A percentile compares a stretch with the other conserved stretches of the same genome.
These are phyloP conservation scores for Leptinotarsa tumamoca DNA, from an alignment of 2,888 invertebrate genomes.

Conservation along the genomic window DNA sequence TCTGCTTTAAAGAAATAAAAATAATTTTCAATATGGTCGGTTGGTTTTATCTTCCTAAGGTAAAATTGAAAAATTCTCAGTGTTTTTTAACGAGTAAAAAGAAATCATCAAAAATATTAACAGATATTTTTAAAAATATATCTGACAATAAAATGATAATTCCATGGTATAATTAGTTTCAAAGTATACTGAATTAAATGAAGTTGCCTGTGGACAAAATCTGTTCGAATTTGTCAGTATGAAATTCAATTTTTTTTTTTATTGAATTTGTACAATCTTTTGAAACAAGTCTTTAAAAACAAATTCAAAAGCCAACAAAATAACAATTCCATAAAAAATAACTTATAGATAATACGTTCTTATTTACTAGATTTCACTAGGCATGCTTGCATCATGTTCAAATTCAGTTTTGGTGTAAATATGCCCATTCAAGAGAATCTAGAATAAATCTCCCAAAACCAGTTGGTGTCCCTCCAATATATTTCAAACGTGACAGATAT, in stretches of 20 bases:
- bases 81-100: too few relatives aligned
- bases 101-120: too few relatives aligned
- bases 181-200: background rate
- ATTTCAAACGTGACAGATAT: background rate
- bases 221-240: background rate
- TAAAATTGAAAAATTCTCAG: too few relatives aligned
- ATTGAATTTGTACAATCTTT: background rate
- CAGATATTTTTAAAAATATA: too few relatives aligned
- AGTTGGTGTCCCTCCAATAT: background rate
- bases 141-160: background rate
- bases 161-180: background rate
- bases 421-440: background rate
- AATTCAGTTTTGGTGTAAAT: background rate
- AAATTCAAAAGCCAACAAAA: conserved; percentile 9
- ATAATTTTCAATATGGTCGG: too few relatives aligned
- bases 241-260: background rate
- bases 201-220: conserved; percentile 5
- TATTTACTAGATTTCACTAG: conserved; percentile 8
- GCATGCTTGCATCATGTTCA: background rate
- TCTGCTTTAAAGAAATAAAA: too few relatives aligned
- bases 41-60: too few relatives aligned
- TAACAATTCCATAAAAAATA: conserved; percentile 20
- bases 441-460: background rate
- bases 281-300: background rate
- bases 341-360: conserved; percentile 7